Evolutionary conservation across 2,888 invertebrate genomes (phyloP), one percentile per base, ranked within the genome.

Genomic region (Cheilosia vulpina): DNA sequence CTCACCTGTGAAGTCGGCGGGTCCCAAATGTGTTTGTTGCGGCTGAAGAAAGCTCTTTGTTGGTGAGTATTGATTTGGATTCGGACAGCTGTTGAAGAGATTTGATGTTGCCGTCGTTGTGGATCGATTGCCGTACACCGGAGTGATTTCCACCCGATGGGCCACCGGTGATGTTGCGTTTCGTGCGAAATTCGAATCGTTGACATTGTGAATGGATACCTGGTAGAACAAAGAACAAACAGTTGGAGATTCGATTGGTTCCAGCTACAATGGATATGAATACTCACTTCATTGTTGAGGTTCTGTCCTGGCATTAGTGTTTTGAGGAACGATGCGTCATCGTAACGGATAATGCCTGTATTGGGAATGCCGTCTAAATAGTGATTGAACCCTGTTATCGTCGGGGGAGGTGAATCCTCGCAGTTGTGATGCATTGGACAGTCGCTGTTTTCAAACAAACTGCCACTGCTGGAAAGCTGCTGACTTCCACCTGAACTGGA

Each of bases 171-270:
- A 90, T 58, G 90, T 88, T 66, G 90, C 89, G 83, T 90, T 92
- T 69, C 91, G 90, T 63, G 89, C 88, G 76, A 91, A 92, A 89
- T 92, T 92, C 43, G 92, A 91, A 87, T 92, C 92, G 88, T 90
- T 92, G 43, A 92, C 90, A 88, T 92, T 92, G 77, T 92, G 92
- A 87, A 92, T 92, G 77, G 92, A 92, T 57, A 92, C 92, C 92
- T 92, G 13, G 45, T 4, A 2, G 9, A 47, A 53, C 13, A 38
- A 55, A 4, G 4, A 2, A 11, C 4, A 34, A 3, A 34, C 2
- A 34, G 34, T 17, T 4, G 19, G 6, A 11, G 21, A 34, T 19
- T 31, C 19, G 31, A 53, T 47, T 24, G 31, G n/a, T 9, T 13
- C 13, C 11, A 38, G 11, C 11, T 13, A 7, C 27, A 31, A 31